A percentile compares a stretch with the other conserved stretches of the same genome.
Evolutionary conservation across 1,140 invertebrate genomes (phyloP).

Genomic region (Tetragnatha versicolor): DNA sequence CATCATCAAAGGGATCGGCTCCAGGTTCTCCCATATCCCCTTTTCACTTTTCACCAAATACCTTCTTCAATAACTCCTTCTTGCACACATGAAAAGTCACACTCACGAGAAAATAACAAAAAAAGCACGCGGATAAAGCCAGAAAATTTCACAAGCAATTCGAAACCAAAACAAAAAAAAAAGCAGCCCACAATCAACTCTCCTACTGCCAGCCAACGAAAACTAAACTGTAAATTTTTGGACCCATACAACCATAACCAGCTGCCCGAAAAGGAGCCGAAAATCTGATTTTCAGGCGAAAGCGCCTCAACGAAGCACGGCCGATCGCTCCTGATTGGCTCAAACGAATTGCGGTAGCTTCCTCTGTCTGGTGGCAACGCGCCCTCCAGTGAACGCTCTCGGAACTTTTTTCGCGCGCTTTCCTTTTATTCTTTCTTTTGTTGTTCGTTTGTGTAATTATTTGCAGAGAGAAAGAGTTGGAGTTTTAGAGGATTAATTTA

Average conservation of each 20-base stretch:
- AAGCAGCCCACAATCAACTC: neutral
- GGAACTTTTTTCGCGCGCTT: constrained; percentile 9
- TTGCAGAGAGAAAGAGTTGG: neutral
- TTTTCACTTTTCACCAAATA: too few species aligned
- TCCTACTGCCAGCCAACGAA: too few species aligned
- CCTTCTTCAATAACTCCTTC: too few species aligned
- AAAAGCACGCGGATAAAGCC: too few species aligned
- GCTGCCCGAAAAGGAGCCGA: neutral
- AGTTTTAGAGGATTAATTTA: neutral
- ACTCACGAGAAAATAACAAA: too few species aligned
- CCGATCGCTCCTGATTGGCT: constrained; percentile 49
- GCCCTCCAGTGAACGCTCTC: constrained; percentile 46
- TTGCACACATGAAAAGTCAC: too few species aligned
- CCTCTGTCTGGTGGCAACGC: constrained; percentile 23
- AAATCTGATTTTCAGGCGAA: too few species aligned
- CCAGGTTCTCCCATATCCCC: constrained; percentile 41
- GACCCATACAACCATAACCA: constrained; percentile 19
- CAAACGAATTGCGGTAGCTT: constrained; percentile 54
- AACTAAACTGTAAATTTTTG: too few species aligned
- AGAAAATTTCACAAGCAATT: neutral
- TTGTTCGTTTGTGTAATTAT: neutral
- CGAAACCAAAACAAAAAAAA: neutral
- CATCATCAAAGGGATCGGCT: constrained; percentile 47
- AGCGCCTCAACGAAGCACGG: constrained; percentile 46
- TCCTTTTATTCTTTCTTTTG: neutral